Evolutionary conservation across 1,140 invertebrate genomes (phyloP).

Genomic region (Notospermus geniculatus): DNA sequence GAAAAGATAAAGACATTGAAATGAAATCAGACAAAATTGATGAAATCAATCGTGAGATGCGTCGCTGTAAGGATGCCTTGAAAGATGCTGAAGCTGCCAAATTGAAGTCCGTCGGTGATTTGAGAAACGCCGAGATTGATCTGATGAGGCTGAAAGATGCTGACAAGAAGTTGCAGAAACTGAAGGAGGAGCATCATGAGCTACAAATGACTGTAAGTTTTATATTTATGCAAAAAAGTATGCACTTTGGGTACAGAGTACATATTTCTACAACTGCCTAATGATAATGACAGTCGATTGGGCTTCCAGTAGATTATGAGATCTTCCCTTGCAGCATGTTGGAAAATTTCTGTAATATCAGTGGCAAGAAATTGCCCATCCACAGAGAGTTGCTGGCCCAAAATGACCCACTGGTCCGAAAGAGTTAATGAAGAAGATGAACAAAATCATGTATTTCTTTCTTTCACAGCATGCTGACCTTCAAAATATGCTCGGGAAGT

Average conservation of each 20-base stretch:
- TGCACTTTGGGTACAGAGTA: too few relatives aligned
- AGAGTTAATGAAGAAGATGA: too few relatives aligned
- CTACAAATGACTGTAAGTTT: conserved; percentile 35
- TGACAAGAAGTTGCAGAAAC: conserved; percentile 32
- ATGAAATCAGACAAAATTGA: conserved; percentile 31
- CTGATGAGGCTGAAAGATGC: conserved; percentile 33
- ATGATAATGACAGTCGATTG: too few relatives aligned
- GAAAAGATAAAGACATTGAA: not conserved
- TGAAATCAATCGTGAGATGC: conserved; percentile 30
- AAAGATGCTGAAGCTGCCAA: conserved; percentile 37
- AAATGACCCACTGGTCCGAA: too few relatives aligned
- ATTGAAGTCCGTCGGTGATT: conserved; percentile 36
- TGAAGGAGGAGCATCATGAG: conserved; percentile 36
- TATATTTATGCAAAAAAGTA: not conserved
- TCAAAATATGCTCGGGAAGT: not conserved
- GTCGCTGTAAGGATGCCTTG: conserved; percentile 36
- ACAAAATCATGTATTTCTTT: not conserved
- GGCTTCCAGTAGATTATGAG: too few relatives aligned
- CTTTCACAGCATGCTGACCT: conserved; percentile 7
- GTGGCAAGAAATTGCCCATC: too few relatives aligned
- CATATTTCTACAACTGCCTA: too few relatives aligned
- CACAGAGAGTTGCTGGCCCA: too few relatives aligned
- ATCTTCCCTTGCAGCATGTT: too few relatives aligned
- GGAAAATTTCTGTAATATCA: too few relatives aligned
- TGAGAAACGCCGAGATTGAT: conserved; percentile 39